Evolutionary conservation across 2,888 invertebrate genomes (phyloP).

Genomic region (Parnassius orleans): DNA sequence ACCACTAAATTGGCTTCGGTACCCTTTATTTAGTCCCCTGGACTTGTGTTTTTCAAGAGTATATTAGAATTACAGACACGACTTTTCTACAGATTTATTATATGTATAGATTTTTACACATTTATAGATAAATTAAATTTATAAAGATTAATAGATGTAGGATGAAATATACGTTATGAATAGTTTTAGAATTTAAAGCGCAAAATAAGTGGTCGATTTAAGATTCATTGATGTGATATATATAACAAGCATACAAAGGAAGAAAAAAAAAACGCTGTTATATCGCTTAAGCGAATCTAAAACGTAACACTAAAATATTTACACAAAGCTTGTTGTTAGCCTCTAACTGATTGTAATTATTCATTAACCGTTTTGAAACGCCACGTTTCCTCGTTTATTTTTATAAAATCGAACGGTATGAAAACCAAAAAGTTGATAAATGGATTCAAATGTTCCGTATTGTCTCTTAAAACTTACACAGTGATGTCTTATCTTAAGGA

Average conservation of each 20-base stretch:
- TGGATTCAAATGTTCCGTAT: background rate
- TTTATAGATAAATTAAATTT: background rate
- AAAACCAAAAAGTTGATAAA: background rate
- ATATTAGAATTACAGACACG: no score
- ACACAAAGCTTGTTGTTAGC: conserved; percentile 15
- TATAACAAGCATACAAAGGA: conserved; percentile 12
- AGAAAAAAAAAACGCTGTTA: conserved; percentile 21
- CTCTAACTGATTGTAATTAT: conserved; percentile 17
- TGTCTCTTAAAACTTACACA: no score
- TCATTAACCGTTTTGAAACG: conserved; percentile 11
- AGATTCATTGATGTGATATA: conserved; percentile 19
- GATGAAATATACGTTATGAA: background rate
- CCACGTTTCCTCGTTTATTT: background rate
- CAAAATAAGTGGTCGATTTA: conserved; percentile 7
- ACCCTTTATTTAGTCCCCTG: no score
- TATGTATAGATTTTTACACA: no score
- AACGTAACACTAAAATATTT: conserved; percentile 18
- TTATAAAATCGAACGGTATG: background rate
- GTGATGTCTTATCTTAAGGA: no score
- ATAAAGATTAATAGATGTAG: conserved; percentile 16
- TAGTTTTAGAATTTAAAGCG: conserved; percentile 8
- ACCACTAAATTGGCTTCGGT: no score
- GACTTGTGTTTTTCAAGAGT: no score
- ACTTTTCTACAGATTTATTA: no score
- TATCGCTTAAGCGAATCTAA: conserved; percentile 9